Evolutionary conservation across 1,140 invertebrate species (phyloP), one percentile per base, ranked within the genome.

Genomic region (Euura saliciscinereae): DNA sequence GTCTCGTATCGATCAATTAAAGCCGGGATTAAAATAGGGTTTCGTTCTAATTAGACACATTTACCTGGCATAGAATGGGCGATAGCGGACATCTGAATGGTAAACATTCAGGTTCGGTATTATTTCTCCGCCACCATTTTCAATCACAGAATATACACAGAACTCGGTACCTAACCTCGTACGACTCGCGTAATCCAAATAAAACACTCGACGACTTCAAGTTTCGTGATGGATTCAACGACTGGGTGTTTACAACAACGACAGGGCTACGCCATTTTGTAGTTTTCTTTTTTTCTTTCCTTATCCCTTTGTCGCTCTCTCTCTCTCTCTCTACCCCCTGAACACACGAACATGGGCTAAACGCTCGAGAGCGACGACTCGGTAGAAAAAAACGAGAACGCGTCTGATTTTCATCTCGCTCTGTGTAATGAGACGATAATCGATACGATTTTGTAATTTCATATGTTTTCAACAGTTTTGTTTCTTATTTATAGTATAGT

Each of bases 11-110:
- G 28, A 28, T 28, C 28, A 28, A 28, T 28, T 28, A 28, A 28
- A 28, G 28, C 28, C 28, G 28, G 28, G 28, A 28, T 28, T 28
- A 28, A 28, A 28, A 28, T 28, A 28, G 28, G 28, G 28, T 28
- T 28, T 28, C 28, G 28, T 28, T 28, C 28, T 28, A 28, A 28
- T 28, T 28, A 28, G 28, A 28, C 28, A 28, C 28, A 28, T 85
- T 88, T 88, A 90, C 90, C 90, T 90, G 89, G 86, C 84, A 90
- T 88, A 83, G 90, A 90, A 89, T 91, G 90, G 85, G 90, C 89
- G 88, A 91, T 88, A 83, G 90, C 88, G 80, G 90, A 91, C 90
- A 91, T 91, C 86, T 88, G 88, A 86, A 88, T 80, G 75, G 79
- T 87, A 87, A 89, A 90, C 88, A 88, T 88, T 85, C 86, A 87